A percentile compares a stretch with the other conserved stretches of the same genome.
phyloP scores from a whole-genome alignment of 2,888 invertebrate genomes.

The Phalera bucephala region DNA sequence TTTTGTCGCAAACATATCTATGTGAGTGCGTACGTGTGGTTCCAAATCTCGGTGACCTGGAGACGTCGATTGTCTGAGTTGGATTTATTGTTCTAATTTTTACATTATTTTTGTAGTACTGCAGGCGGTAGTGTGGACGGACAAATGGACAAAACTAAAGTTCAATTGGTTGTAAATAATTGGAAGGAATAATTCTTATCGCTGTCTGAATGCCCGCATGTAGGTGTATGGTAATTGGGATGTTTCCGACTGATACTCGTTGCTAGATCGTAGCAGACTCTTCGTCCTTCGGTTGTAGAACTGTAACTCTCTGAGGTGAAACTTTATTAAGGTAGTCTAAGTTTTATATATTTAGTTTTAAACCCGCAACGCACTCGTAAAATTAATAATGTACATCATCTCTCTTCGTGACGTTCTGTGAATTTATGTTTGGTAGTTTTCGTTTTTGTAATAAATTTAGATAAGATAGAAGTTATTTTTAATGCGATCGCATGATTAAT shows the following conservation, averaged over 20 bases:
- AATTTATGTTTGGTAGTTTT: conserved; percentile 25
- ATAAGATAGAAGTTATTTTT: conserved; percentile 24
- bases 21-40: conserved; percentile 58
- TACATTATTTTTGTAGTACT: not conserved
- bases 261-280: conserved; percentile 33
- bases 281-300: conserved; percentile 27
- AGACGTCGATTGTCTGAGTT: conserved; percentile 40
- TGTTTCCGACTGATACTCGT: conserved; percentile 37
- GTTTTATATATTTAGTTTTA: conserved; percentile 56
- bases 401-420: conserved; percentile 30
- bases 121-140: conserved; percentile 1
- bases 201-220: conserved; percentile 4
- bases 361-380: conserved; percentile 58
- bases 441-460: conserved; percentile 15
- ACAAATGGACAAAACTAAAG: not conserved
- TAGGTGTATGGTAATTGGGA: conserved; percentile 19
- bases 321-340: conserved; percentile 60
- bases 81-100: conserved; percentile 24
- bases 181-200: not conserved
- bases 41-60: conserved; percentile 41
- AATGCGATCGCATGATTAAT: conserved; percentile 22
- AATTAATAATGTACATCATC: conserved; percentile 32
- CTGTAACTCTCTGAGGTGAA: conserved; percentile 55
- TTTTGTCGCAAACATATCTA: conserved; percentile 81
- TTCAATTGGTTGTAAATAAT: not conserved